Conservation (phyloP, 1,140 invertebrate species). For the Ephestia elutella region DNA sequence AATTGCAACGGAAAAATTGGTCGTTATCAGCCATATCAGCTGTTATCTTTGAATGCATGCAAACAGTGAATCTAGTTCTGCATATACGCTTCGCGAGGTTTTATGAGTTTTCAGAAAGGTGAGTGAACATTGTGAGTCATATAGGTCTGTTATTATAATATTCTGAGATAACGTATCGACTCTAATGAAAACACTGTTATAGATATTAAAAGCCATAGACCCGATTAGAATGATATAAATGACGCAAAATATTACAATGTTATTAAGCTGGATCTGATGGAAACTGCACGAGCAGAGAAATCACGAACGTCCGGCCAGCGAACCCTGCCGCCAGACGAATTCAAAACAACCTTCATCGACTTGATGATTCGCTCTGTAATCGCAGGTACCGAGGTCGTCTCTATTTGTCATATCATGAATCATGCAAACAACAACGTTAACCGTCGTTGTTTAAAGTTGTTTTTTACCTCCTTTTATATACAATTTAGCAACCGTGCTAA, state of each 20-base stretch:
- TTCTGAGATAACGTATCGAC: neutral
- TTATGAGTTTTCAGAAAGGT: slow-evolving; percentile 1
- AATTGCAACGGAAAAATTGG: neutral
- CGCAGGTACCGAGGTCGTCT: slow-evolving; percentile 29
- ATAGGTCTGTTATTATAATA: neutral
- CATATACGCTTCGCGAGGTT: neutral
- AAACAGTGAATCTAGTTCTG: neutral
- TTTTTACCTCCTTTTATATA: neutral
- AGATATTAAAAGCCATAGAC: neutral
- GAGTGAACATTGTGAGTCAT: neutral
- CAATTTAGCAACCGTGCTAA: neutral
- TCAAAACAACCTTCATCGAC: slow-evolving; percentile 23
- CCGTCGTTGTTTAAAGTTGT: neutral
- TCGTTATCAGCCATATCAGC: neutral
- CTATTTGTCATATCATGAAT: slow-evolving; percentile 47
- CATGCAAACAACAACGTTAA: neutral
- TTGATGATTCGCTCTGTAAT: slow-evolving; percentile 34
- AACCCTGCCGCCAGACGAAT: slow-evolving; percentile 36
- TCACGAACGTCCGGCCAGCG: slow-evolving; percentile 19
- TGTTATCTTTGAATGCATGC: slow-evolving; percentile 1
- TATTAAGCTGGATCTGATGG: neutral
- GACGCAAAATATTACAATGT: neutral
- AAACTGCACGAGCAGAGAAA: slow-evolving; percentile 21
- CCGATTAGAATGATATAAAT: neutral
- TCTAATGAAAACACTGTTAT: slow-evolving; percentile 9